Evolutionary conservation across 2,113 vertebrate genomes (phyloP).

Genomic region (Vicugna pacos): DNA sequence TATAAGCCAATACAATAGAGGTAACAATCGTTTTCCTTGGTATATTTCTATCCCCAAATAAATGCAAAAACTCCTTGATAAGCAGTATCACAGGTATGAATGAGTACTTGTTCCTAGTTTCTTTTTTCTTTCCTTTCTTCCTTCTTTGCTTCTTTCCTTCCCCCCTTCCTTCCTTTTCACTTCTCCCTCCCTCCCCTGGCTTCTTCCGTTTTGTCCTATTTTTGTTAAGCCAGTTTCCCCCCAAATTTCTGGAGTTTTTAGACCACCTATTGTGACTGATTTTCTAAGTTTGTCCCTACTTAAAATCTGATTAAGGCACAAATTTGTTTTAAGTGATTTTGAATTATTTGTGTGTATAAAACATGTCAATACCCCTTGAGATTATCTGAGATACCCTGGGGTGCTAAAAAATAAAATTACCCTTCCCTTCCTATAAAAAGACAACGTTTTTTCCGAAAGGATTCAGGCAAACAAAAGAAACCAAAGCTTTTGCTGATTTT

Average conservation of each 20-base stretch:
- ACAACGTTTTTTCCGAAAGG: neutral
- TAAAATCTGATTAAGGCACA: constrained; percentile 21
- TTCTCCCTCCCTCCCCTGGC: neutral
- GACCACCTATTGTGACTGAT: neutral
- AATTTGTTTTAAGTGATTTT: constrained; percentile 54
- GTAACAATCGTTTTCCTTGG: neutral
- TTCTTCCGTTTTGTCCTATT: neutral
- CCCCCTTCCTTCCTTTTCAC: neutral
- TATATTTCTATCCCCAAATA: constrained; percentile 1
- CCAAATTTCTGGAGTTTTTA: constrained; percentile 43
- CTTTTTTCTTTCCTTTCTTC: neutral
- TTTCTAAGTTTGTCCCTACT: constrained; percentile 27
- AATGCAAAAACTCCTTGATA: neutral
- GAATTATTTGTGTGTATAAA: constrained; percentile 62
- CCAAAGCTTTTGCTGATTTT: constrained; percentile 34
- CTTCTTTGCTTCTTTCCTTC: fast-evolving
- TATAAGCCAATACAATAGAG: neutral
- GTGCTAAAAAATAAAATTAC: constrained; percentile 18
- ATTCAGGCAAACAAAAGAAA: constrained; percentile 41
- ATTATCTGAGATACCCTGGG: neutral
- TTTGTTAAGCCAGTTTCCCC: neutral
- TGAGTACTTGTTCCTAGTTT: neutral
- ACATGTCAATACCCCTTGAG: neutral
- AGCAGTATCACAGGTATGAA: neutral
- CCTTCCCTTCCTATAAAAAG: neutral